Evolutionary conservation across 2,797 vertebrate genomes (phyloP), one percentile per base, ranked within the genome.

Genomic region (Gallinago solitaria): DNA sequence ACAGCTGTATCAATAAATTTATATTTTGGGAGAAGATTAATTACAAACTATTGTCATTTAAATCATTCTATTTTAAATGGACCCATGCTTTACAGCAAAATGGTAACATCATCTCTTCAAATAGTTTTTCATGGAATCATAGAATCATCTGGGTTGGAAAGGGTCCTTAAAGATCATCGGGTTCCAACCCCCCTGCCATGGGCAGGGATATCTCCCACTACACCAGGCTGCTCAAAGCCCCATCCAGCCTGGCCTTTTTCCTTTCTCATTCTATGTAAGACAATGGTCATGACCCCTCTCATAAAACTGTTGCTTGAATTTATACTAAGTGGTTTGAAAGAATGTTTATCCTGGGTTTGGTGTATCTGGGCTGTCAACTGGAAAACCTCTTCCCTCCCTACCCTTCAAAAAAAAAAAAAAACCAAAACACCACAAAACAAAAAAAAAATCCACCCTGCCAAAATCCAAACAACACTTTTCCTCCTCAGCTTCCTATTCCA

Each of bases 281-380:
- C 61, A 65, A n/a, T 27, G 37, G 37, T 65, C 54, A 43, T 12
- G 35, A 79, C 47, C 25, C 28, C 0, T 16, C 54, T 88, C 63
- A 81, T 78, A 50, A 69, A 95, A 91, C 28, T 47, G 50, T 45
- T 85, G 37, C 39, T 54, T 93, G 57, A 68, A 93, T 94, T 92
- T 83, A 45, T 65, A 92, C 51, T 48, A 80, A 89, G 63, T 54
- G 67, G 54, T 30, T 32, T 60, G 53, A 86, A 84, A 84, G 47
- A 91, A 80, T 18, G 57, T 68, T 95, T 89, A 89, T 68, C 68
- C 45, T 4, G 4, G 53, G 35, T 74, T 95, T 76, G 6, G 6
- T 39, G 19, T 57, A 86, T 70, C 68, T 1, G 1, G 2, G 2
- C 71, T 91, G 76, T 35, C 69, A 83, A 75, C 56, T 60, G 50